Evolutionary conservation across 2,888 invertebrate genomes (phyloP).

Genomic region (Scaptomyza caliginosa): DNA sequence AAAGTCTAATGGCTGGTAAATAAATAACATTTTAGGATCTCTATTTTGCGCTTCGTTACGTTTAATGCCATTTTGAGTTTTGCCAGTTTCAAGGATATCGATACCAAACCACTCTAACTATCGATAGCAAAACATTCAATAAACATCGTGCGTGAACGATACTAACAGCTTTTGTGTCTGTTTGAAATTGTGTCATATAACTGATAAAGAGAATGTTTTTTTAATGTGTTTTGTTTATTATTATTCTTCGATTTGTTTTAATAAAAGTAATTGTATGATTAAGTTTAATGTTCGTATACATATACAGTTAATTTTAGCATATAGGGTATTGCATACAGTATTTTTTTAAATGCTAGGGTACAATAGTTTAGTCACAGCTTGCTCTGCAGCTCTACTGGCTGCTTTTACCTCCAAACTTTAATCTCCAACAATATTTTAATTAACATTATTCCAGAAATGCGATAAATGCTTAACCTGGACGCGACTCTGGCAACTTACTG

Average conservation of each 20-base stretch:
- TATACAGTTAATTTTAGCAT: not conserved
- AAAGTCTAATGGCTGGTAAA: not conserved
- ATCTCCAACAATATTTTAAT: constrained; percentile 51
- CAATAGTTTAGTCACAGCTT: constrained; percentile 72
- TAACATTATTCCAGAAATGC: constrained; percentile 38
- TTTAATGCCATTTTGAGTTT: not conserved
- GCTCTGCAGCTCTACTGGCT: constrained; percentile 57
- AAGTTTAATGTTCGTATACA: constrained; percentile 39
- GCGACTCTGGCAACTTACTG: constrained; percentile 56
- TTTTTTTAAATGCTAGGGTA: constrained; percentile 36
- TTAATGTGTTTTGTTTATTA: not conserved
- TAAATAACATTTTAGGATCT: not conserved
- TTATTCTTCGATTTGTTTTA: not conserved
- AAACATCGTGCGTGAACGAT: not conserved
- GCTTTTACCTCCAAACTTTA: constrained; percentile 75
- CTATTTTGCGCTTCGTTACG: not conserved
- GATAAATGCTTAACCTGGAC: constrained; percentile 38
- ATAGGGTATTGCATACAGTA: constrained; percentile 26
- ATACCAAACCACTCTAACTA: not conserved
- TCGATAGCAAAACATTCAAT: not conserved
- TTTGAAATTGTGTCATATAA: not conserved
- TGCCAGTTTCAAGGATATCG: not conserved
- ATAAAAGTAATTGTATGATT: not conserved
- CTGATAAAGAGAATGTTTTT: not conserved
- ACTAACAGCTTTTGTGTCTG: not conserved